Evolutionary conservation across 2,888 invertebrate genomes (phyloP), one percentile per base, ranked within the genome.

Genomic region (Odontothrips loti): DNA sequence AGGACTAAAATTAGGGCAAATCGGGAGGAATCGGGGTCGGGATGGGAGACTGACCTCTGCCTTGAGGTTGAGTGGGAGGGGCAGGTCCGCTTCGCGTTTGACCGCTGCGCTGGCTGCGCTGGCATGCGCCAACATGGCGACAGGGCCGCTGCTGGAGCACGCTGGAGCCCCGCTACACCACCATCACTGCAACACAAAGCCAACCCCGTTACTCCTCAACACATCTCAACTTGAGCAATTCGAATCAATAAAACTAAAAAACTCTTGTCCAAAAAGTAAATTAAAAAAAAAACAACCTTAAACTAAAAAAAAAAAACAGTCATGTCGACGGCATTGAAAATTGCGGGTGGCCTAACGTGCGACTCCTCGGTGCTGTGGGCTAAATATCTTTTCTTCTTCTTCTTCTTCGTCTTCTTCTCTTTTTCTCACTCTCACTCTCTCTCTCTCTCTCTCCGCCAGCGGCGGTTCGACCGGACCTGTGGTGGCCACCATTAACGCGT

Each of bases 81-180:
- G 58, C 17, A 58, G 58, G 17, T 58, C 58, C n/a, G 58, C 58
- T 17, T 58, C 58, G 6, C 58, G 58, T 15, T 58, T 58, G 58
- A 2, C 34, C 34, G 34, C 34, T 43, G 58, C 34, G 34, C 58
- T 58, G 58, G n/a, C n/a, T n/a, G n/a, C 51, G 17, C 58, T 58
- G 58, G 58, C 58, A 17, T 58, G 58, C 58, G 58, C 58, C 58
- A 58, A 17, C 58, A 58, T 58, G 58, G 58, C 58, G 58, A 58
- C 58, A 11, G 15, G 58, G 58, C n/a, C 58, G 58, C 34, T 43
- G 34, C 34, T 43, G 58, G 58, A 43, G 34, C 34, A 6, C 34
- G n/a, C n/a, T 1, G 48, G 48, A 2, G 51, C 51, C 6, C n/a
- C 58, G 58, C 58, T 58, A 58, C 58, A 8, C 58, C 58, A 15